These are phyloP conservation scores for Drosophila anceps DNA, from an alignment of 2,888 invertebrate species.

Conservation along the genomic window DNA sequence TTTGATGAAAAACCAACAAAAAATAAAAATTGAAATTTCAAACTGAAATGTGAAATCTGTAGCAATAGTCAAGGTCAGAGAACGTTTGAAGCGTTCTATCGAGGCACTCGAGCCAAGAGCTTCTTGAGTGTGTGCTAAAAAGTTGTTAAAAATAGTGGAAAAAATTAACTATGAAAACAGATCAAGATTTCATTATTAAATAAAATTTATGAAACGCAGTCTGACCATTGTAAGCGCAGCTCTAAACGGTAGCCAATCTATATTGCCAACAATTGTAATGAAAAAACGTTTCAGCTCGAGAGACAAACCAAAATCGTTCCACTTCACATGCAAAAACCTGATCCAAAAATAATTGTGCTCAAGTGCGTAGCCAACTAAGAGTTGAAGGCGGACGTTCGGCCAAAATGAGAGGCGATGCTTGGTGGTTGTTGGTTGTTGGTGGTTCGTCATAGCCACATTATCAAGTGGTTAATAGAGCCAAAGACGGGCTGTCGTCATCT, in stretches of 20 bases:
- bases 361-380: conserved; percentile 53
- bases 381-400: conserved; percentile 59
- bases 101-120: conserved; percentile 44
- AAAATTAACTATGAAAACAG: conserved; percentile 7
- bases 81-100: conserved; percentile 46
- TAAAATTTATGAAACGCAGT: neutral
- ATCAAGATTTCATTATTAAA: neutral
- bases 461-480: conserved; percentile 70
- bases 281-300: conserved; percentile 20
- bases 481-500: conserved; percentile 37
- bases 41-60: conserved; percentile 33
- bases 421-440: conserved; percentile 26
- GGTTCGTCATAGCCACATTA: conserved; percentile 45
- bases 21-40: neutral
- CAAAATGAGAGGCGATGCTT: conserved; percentile 20
- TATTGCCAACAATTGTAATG: conserved; percentile 31
- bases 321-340: conserved; percentile 66
- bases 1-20: conserved; percentile 19
- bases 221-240: neutral
- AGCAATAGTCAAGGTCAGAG: conserved; percentile 60
- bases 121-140: conserved; percentile 40
- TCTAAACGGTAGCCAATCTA: conserved; percentile 44
- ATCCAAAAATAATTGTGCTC: conserved; percentile 63
- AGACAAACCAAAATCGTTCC: conserved; percentile 19
- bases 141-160: conserved; percentile 12